Evolutionary conservation across 2,888 invertebrate genomes (phyloP).

Genomic region (Pyrrhia umbra): DNA sequence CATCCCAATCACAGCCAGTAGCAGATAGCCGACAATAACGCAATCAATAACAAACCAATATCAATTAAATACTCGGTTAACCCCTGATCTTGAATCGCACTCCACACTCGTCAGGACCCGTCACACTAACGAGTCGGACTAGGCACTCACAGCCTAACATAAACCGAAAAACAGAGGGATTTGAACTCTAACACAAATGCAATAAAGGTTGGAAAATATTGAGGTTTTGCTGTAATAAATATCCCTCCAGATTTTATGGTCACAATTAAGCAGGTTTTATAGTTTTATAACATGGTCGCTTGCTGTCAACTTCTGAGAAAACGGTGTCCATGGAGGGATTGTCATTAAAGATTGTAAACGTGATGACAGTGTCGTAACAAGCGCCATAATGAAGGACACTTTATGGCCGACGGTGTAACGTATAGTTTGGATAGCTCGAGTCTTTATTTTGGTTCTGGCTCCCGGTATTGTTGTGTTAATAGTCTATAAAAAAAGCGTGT

Average conservation of each 20-base stretch:
- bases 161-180: constrained; percentile 30
- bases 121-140: constrained; percentile 77
- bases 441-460: constrained; percentile 66
- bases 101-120: constrained; percentile 67
- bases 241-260: constrained; percentile 78
- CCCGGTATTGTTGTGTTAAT: constrained; percentile 62
- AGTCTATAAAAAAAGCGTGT: constrained; percentile 58
- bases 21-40: constrained; percentile 58
- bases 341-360: constrained; percentile 87
- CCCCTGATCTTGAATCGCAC: constrained; percentile 71
- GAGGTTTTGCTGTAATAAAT: constrained; percentile 60
- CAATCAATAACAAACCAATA: constrained; percentile 75
- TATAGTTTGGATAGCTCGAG: constrained; percentile 52
- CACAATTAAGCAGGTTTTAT: constrained; percentile 86
- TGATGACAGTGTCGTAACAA: constrained; percentile 86
- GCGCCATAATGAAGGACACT: constrained; percentile 77
- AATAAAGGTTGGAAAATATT: constrained; percentile 20
- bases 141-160: constrained; percentile 46
- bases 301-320: constrained; percentile 88
- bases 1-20: constrained; percentile 57
- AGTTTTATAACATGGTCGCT: constrained; percentile 79
- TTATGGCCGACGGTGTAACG: constrained; percentile 69
- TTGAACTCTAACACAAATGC: constrained; percentile 8
- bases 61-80: constrained; percentile 69
- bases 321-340: constrained; percentile 65